Base-by-base conservation (phyloP, 37 sponge, comb jelly and placozoan species). In the Cladorhizidae sp. region DNA sequence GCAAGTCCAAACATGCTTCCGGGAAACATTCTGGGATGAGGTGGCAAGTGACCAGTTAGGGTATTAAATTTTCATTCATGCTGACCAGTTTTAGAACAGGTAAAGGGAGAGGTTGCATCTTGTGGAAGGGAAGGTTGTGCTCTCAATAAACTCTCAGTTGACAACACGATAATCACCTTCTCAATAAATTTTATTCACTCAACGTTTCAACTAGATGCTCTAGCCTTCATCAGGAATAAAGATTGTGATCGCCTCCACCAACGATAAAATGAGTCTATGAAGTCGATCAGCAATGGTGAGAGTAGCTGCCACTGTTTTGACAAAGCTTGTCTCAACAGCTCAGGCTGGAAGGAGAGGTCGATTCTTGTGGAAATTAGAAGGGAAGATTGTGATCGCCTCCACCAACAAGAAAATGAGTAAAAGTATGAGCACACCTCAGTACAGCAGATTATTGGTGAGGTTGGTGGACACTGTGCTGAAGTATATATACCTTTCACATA, bases 21-120 rank as follows among this genome's bases (percentile, higher is more conserved):
- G 81, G 37, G 98, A 95, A 36, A 76, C 95, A 22, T 97, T 94
- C 65, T 95, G 97, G 3, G 82, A 67, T 28, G 93, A 92, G 69
- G 64, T 78, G 8, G 75, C 76, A 22, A 86, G 73, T 43, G 98
- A 97, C 43, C 89, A 95, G 74, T 97, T 97, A 80, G 98, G 98
- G n/a, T 87, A 89, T 22, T 95, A 97, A 50, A 93, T 97, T 54
- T 95, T 97, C 93, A 82, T 97, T 50, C 93, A 93, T 78, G 91
- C 92, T 26, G 31, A 67, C 69, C 49, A 45, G 49, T 45, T 9
- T 45, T 5, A 9, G 49, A 45, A 9, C 49, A 45, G 5, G n/a
- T n/a, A n/a, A 45, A 9, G 9, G 49, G 49, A 45, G 5, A 45
- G 8, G 9, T 12, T 5, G 49, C 8, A 45, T 45, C n/a, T n/a